phyloP scores from a whole-genome alignment of 2,888 invertebrate species.

The Druceiella hillmani region DNA sequence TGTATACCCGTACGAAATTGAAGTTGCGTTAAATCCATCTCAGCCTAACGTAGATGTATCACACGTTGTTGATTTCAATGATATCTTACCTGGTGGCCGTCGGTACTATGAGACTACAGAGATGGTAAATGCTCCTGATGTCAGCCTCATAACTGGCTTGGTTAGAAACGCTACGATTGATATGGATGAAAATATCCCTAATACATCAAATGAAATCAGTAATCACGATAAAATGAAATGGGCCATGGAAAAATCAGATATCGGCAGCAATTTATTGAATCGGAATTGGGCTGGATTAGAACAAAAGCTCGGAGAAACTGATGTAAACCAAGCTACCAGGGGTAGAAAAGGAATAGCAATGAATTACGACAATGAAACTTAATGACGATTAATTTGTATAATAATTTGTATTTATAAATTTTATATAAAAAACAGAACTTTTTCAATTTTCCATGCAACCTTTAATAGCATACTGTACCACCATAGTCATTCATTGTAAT shows the following conservation, averaged over 20 bases:
- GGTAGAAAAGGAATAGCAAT: conserved; percentile 76
- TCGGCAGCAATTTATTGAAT: conserved; percentile 59
- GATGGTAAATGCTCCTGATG: conserved; percentile 49
- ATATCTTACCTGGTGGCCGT: conserved; percentile 60
- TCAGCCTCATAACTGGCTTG: conserved; percentile 72
- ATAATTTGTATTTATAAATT: too few species aligned
- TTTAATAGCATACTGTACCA: too few species aligned
- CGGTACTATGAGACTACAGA: conserved; percentile 45
- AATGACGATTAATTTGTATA: too few species aligned
- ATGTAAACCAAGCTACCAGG: conserved; percentile 59
- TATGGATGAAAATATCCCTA: conserved; percentile 29
- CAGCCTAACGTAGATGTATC: conserved; percentile 50
- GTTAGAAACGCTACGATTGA: conserved; percentile 49
- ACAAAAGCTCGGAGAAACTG: conserved; percentile 69
- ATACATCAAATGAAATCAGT: conserved; percentile 27
- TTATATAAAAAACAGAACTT: too few species aligned
- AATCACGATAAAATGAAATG: conserved; percentile 46
- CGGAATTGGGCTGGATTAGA: conserved; percentile 85
- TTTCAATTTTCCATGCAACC: too few species aligned
- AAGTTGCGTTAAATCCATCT: conserved; percentile 67
- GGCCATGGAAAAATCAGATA: conserved; percentile 45
- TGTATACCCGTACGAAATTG: conserved; percentile 88
- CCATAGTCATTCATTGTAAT: too few species aligned
- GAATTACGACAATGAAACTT: conserved; percentile 58
- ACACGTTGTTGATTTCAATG: conserved; percentile 70